Percentiles rank a stretch among this genome's conserved stretches.
Evolutionary conservation across 2,888 invertebrate genomes (phyloP).

Genomic region (Clunio marinus): DNA sequence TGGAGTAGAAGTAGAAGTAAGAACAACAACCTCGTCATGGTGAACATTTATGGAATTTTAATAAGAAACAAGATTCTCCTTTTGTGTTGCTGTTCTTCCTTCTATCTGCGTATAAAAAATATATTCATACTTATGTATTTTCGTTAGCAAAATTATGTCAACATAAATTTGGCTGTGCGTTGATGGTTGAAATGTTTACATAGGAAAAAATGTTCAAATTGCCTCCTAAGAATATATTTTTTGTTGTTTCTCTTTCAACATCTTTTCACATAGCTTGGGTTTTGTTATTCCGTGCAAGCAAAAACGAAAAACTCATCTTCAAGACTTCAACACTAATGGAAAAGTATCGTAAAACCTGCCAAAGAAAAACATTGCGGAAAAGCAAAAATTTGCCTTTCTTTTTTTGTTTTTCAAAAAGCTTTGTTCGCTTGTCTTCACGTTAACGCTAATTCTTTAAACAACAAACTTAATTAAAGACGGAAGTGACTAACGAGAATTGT

Average conservation of each 20-base stretch:
- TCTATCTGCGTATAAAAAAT: too few species aligned
- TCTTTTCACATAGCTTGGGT: not conserved
- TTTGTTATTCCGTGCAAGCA: not conserved
- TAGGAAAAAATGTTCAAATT: conserved; percentile 32
- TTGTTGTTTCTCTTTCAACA: not conserved
- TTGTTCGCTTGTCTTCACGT: conserved; percentile 11
- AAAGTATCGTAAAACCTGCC: conserved; percentile 29
- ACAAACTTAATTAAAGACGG: conserved; percentile 31
- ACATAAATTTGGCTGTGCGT: conserved; percentile 27
- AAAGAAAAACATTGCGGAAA: conserved; percentile 22
- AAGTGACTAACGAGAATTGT: conserved; percentile 34
- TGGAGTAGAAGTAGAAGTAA: not conserved
- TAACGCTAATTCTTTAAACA: conserved; percentile 20
- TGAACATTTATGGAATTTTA: conserved; percentile 31
- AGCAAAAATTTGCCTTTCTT: not conserved
- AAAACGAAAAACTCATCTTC: not conserved
- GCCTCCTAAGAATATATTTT: conserved; percentile 16
- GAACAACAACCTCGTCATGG: not conserved
- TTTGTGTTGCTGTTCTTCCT: not conserved
- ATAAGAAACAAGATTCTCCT: conserved; percentile 5
- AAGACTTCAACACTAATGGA: conserved; percentile 25
- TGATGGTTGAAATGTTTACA: conserved; percentile 15
- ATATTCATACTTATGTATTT: too few species aligned
- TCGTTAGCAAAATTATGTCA: conserved; percentile 29
- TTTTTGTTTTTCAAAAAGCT: not conserved